These are phyloP conservation scores for Neotoxoptera formosana DNA, from an alignment of 1,140 invertebrate genomes.

Conservation along the genomic window DNA sequence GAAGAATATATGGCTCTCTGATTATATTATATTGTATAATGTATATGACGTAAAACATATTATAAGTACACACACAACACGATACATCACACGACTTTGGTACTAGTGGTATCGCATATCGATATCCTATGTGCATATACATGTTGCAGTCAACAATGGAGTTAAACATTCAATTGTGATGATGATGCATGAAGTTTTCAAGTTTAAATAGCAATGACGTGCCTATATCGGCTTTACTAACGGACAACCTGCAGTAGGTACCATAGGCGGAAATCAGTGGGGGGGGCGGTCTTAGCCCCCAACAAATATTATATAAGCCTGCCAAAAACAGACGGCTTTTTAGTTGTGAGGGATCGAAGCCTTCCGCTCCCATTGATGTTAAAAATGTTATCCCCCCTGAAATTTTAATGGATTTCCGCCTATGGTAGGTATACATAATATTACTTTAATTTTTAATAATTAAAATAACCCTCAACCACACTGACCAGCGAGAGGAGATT, in stretches of 20 bases:
- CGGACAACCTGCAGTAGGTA: neutral
- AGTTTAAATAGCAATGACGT: neutral
- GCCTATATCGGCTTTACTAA: neutral
- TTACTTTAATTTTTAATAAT: neutral
- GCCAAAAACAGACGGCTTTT: no score
- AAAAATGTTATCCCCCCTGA: no score
- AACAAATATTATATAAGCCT: no score
- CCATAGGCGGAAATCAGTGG: no score
- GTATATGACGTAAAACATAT: neutral
- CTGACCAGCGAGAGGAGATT: neutral
- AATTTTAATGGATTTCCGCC: no score
- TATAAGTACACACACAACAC: neutral
- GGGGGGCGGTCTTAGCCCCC: no score
- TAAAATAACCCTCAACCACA: neutral
- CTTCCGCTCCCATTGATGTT: no score
- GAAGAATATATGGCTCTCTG: neutral
- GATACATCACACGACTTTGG: neutral
- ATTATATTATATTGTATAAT: neutral
- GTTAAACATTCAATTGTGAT: neutral
- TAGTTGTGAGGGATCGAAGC: no score
- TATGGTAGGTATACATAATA: neutral
- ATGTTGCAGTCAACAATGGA: neutral
- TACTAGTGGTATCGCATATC: neutral
- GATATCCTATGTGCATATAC: neutral
- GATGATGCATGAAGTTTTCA: neutral